These are phyloP conservation scores for Edolisoma coerulescens DNA, from an alignment of 2,113 vertebrate genomes.

Conservation along the genomic window DNA sequence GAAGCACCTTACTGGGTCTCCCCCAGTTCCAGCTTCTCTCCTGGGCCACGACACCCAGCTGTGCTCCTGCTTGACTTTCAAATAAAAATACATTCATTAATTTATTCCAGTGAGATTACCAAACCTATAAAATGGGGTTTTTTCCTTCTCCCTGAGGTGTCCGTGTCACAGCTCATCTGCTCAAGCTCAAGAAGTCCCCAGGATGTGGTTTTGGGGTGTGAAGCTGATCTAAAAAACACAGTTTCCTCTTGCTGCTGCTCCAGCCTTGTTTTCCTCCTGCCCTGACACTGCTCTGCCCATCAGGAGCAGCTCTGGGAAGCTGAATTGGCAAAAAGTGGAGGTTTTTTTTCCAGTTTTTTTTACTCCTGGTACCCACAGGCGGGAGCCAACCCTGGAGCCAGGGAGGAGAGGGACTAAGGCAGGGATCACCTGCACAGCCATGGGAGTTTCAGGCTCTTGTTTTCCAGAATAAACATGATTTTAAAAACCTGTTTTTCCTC, in stretches of 20 bases:
- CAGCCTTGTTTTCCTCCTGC: neutral
- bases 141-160: accelerated
- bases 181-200: neutral
- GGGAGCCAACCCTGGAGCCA: neutral
- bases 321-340: accelerated
- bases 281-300: neutral
- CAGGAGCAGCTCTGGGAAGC: neutral
- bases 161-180: accelerated
- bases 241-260: neutral
- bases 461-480: neutral
- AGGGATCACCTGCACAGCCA: no score
- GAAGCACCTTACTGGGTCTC: neutral
- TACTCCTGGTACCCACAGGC: neutral
- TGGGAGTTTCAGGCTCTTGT: neutral
- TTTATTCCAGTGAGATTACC: neutral
- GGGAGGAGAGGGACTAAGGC: accelerated
- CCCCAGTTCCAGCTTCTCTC: neutral
- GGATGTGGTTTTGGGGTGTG: neutral
- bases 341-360: neutral
- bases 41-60: neutral
- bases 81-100: accelerated
- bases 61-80: neutral
- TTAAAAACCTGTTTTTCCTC: neutral
- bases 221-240: neutral
- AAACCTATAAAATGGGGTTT: accelerated